phyloP scores from a whole-genome alignment of 2,797 vertebrate genomes.

The Lagorchestes hirsutus region DNA sequence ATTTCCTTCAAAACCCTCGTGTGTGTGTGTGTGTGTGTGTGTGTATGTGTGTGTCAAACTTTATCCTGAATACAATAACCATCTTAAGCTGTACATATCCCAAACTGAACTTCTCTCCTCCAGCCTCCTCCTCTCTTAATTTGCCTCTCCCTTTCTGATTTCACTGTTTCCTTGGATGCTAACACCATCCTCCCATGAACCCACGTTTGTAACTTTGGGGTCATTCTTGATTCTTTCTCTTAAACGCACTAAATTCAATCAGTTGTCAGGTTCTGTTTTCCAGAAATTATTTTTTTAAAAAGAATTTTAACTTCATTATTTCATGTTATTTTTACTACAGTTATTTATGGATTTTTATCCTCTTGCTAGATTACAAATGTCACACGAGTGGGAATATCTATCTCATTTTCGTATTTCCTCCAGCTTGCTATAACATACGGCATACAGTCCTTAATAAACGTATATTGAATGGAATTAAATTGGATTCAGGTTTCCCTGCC shows the following conservation, averaged over 20 bases:
- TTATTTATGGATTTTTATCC: not conserved
- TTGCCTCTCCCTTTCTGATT: not conserved
- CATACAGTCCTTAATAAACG: not conserved
- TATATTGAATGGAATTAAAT: not conserved
- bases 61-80: not conserved
- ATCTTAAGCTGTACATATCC: not conserved
- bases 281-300: not conserved
- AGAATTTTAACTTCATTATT: not conserved
- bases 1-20: not conserved
- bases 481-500: not conserved
- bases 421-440: not conserved
- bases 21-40: too few species aligned
- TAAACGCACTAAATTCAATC: not conserved
- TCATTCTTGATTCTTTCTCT: not conserved
- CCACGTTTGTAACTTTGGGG: not conserved
- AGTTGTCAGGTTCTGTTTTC: not conserved
- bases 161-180: not conserved
- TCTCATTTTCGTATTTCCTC: not conserved
- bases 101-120: not conserved
- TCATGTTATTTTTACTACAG: not conserved
- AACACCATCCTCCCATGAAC: not conserved
- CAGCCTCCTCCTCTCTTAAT: not conserved
- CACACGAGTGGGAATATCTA: not conserved
- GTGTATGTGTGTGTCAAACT: not conserved
- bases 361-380: not conserved